phyloP scores from a whole-genome alignment of 2,888 invertebrate genomes.

The Tetragnatha montana region DNA sequence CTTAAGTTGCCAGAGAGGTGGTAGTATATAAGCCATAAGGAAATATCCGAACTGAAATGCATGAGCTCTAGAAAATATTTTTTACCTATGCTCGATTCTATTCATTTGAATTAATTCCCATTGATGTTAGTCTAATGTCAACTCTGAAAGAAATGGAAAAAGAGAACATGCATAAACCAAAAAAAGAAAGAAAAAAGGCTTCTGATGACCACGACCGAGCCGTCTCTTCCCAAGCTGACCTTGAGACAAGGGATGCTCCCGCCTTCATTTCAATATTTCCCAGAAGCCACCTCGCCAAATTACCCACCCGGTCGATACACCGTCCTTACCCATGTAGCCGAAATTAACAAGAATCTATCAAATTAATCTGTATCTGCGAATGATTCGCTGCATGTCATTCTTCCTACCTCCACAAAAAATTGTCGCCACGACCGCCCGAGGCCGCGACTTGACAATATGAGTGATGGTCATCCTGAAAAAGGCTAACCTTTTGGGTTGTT shows the following conservation, averaged over 20 bases:
- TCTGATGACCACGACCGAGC: too few relatives aligned
- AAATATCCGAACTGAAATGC: too few relatives aligned
- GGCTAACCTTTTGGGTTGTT: slow-evolving; percentile 67
- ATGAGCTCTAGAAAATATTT: too few relatives aligned
- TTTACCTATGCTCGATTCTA: too few relatives aligned
- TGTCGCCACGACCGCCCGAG: slow-evolving; percentile 49
- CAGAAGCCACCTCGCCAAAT: background rate
- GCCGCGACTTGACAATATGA: slow-evolving; percentile 46
- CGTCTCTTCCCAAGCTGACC: background rate
- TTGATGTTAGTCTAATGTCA: too few relatives aligned
- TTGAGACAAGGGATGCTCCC: background rate
- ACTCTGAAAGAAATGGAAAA: too few relatives aligned
- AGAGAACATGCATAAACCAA: too few relatives aligned
- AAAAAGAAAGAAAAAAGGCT: too few relatives aligned
- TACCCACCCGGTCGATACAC: background rate
- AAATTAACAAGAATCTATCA: background rate
- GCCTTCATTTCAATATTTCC: background rate
- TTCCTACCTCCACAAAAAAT: slow-evolving; percentile 38
- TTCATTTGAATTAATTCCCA: too few relatives aligned
- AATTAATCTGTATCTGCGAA: background rate
- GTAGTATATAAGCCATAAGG: too few relatives aligned
- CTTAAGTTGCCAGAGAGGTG: too few relatives aligned
- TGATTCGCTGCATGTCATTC: slow-evolving; percentile 28
- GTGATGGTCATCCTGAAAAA: slow-evolving; percentile 57
- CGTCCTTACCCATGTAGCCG: background rate